Percentiles rank a stretch among this genome's conserved stretches.
Evolutionary conservation across 2,797 vertebrate species (phyloP).

Genomic region (Pseudochirops corinnae): DNA sequence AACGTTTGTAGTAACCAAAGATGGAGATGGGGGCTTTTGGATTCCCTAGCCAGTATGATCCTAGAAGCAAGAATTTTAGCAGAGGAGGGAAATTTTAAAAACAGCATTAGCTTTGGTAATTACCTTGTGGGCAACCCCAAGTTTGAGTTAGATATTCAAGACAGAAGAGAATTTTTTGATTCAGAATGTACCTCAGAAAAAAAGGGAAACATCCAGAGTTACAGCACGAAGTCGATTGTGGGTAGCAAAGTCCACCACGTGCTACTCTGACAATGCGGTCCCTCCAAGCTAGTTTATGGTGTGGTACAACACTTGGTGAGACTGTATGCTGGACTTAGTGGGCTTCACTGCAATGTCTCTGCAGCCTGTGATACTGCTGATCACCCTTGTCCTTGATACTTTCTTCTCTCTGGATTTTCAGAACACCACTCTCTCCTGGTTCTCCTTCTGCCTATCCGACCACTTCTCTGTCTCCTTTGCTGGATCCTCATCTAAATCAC

Average conservation of each 20-base stretch:
- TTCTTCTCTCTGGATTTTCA: too few relatives aligned
- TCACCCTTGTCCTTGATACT: too few relatives aligned
- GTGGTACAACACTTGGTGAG: neutral
- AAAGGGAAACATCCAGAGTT: neutral
- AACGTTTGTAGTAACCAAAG: neutral
- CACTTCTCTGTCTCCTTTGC: too few relatives aligned
- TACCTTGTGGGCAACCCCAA: neutral
- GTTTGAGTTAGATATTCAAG: neutral
- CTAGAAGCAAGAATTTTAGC: neutral
- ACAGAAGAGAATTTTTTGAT: neutral
- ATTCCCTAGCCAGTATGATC: neutral
- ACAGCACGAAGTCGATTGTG: neutral
- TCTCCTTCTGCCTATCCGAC: too few relatives aligned
- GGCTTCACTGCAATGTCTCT: neutral
- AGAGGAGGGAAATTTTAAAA: neutral
- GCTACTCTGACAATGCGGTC: neutral
- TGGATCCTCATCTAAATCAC: neutral
- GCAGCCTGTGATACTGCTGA: too few relatives aligned
- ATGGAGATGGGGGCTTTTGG: neutral
- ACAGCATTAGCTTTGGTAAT: neutral
- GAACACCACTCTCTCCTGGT: too few relatives aligned
- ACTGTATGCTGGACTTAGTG: neutral
- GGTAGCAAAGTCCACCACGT: too few relatives aligned
- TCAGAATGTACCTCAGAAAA: neutral
- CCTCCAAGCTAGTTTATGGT: neutral